Evolutionary conservation across 2,113 vertebrate species (phyloP).

Genomic region (Thoracochromis brauschi): DNA sequence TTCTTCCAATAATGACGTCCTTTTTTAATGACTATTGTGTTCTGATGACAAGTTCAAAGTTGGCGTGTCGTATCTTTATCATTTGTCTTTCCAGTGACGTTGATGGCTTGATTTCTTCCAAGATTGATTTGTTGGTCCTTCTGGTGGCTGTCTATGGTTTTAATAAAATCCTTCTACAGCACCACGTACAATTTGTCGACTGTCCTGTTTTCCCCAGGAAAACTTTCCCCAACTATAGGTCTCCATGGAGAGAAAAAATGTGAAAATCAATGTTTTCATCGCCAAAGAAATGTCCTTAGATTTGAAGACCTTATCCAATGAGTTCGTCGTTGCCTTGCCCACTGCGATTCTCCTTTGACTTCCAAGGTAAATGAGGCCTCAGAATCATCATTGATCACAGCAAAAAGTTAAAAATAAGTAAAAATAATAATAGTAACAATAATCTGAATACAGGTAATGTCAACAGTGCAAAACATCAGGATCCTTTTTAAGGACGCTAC

Average conservation of each 20-base stretch:
- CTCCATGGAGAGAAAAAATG: fast-evolving
- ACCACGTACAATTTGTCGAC: neutral
- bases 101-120: neutral
- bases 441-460: neutral
- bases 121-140: neutral
- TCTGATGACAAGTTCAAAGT: neutral
- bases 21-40: neutral
- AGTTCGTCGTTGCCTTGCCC: neutral
- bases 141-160: neutral
- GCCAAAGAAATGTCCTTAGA: neutral
- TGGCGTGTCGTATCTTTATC: neutral
- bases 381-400: neutral
- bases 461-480: neutral
- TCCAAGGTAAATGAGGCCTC: neutral
- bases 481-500: neutral
- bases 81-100: neutral
- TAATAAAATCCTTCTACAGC: neutral
- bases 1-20: fast-evolving
- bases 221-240: neutral
- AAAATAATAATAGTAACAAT: neutral
- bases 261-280: fast-evolving
- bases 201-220: neutral
- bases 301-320: neutral
- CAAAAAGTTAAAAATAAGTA: neutral
- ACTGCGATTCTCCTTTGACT: neutral